Conservation (phyloP, 2,888 invertebrate species). For the Cephus runcator region DNA sequence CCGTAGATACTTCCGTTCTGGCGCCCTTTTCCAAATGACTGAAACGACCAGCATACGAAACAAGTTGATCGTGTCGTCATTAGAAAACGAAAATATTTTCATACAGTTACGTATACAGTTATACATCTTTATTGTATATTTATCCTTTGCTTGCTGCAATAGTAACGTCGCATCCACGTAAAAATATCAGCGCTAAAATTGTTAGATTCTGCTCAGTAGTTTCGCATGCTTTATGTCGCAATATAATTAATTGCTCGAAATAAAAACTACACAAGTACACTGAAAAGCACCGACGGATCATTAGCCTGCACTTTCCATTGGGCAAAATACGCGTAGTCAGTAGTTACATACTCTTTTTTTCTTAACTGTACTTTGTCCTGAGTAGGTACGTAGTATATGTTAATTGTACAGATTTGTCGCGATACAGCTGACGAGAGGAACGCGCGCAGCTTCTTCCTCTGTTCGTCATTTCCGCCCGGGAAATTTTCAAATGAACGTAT, state of each 20-base stretch:
- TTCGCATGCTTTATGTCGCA: background rate
- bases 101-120: background rate
- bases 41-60: background rate
- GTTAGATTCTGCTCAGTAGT: background rate
- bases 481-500: constrained; percentile 39
- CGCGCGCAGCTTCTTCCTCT: too few species aligned
- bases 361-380: background rate
- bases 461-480: background rate
- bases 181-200: background rate
- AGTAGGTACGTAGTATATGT: background rate
- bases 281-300: background rate
- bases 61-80: background rate
- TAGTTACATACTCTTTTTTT: background rate
- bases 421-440: too few species aligned
- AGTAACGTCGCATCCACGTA: background rate
- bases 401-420: background rate
- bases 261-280: background rate
- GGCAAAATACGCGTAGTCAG: background rate
- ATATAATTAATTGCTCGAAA: background rate
- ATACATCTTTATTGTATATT: background rate
- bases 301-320: background rate
- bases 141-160: background rate
- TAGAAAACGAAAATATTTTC: background rate
- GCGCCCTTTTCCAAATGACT: background rate
- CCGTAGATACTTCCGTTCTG: background rate